Conservation (phyloP, 1,140 invertebrate genomes). For the Thaumetopoea pityocampa region DNA sequence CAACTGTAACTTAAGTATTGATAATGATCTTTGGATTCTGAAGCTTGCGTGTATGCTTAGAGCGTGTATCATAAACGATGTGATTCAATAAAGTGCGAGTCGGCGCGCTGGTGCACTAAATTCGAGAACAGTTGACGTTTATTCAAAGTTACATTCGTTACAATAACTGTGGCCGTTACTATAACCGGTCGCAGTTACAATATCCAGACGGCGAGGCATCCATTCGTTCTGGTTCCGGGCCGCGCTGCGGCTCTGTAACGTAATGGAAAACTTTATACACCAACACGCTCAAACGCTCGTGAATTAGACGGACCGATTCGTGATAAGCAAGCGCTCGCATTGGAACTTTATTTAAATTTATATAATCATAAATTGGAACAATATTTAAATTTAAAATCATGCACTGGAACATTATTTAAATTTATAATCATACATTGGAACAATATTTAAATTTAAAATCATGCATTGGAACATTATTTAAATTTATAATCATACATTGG, state of each 20-base stretch:
- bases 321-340: conserved; percentile 8
- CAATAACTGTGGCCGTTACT: conserved; percentile 60
- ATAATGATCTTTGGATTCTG: no score
- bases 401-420: no score
- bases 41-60: conserved; percentile 30
- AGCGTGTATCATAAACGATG: conserved; percentile 51
- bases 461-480: no score
- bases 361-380: no score
- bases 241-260: conserved; percentile 34
- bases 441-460: no score
- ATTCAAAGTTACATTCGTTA: conserved; percentile 68
- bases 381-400: no score
- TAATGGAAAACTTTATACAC: conserved; percentile 58
- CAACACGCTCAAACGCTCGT: conserved; percentile 33
- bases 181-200: conserved; percentile 49
- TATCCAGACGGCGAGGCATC: no score
- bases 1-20: no score
- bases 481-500: no score
- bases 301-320: conserved; percentile 37
- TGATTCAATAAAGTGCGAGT: conserved; percentile 56
- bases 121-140: conserved; percentile 60
- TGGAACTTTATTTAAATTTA: conserved; percentile 46
- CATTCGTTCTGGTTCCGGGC: conserved; percentile 54
- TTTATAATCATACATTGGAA: no score
- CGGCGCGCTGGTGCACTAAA: conserved; percentile 44